Evolutionary conservation across 2,888 invertebrate genomes (phyloP).

Genomic region (Tetragonisca angustula): DNA sequence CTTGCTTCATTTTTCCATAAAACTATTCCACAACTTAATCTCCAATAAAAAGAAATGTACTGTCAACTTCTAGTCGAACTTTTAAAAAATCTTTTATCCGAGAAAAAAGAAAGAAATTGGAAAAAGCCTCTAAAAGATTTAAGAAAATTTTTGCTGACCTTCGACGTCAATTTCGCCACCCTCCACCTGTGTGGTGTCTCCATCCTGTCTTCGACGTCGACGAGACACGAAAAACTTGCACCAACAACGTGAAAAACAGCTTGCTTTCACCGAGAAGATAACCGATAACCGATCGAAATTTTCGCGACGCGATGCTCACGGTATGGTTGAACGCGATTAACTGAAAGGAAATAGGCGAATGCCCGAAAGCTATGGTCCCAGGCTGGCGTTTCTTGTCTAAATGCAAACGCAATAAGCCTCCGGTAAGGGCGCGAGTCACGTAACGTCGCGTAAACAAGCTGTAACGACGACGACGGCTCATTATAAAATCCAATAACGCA

Average conservation of each 20-base stretch:
- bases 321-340: constrained; percentile 20
- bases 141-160: not conserved
- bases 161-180: not conserved
- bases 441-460: constrained; percentile 49
- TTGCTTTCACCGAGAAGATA: too few species aligned
- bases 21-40: too few species aligned
- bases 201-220: not conserved
- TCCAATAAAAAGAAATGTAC: too few species aligned
- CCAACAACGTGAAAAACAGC: not conserved
- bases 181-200: not conserved
- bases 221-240: not conserved
- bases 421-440: constrained; percentile 39
- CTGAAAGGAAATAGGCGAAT: constrained; percentile 17
- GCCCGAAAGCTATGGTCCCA: not conserved
- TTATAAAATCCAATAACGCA: constrained; percentile 57
- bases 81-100: too few species aligned
- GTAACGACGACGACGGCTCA: constrained; percentile 33
- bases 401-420: constrained; percentile 59
- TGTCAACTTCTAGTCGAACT: too few species aligned
- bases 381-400: constrained; percentile 35
- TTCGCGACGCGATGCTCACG: not conserved
- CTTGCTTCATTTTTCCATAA: too few species aligned
- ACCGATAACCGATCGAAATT: not conserved
- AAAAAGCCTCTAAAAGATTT: too few species aligned
- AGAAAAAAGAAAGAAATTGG: too few species aligned